Base-by-base conservation (phyloP, 30 jellyfish, hydroid and myxozoan genomes). In the Turritopsis rubra region DNA sequence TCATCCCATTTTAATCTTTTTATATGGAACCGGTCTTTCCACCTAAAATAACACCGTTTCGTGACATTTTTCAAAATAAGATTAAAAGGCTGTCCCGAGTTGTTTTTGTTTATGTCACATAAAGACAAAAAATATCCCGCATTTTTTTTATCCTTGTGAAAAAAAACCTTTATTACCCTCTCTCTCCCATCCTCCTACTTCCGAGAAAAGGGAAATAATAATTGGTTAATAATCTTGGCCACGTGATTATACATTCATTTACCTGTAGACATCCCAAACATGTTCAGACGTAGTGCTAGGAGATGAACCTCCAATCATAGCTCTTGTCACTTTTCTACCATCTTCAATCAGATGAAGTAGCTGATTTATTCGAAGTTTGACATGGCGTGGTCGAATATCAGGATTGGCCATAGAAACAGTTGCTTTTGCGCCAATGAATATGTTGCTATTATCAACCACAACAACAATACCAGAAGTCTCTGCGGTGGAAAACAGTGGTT, bases 221-320 rank as follows among this genome's bases (percentile, higher is more conserved):
- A 3, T 13, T 5, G 9, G 60, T 41, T 41, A 13, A 5, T 41
- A 3, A 41, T 41, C 13, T 41, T 41, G 5, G 60, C 5, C 13
- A 41, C 60, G 60, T 41, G 5, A 13, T 41, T 41, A 13, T 41
- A 41, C 5, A 41, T 41, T 41, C 66, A 54, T 87, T 17, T 83
- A 87, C 97, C 96, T 91, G 89, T 91, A 91, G 21, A 87, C 87
- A 83, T 91, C 97, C 97, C 97, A 91, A 66, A 91, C 96, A 27
- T 74, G 92, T 24, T 83, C 94, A 72, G 81, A 83, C 1, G 94
- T 95, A 0, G 96, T 95, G 0, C 23, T 0, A 20, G 97, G 97
- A 0, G 97, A 91, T 66, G 97, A 91, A 1, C 95, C 95, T 26
- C 96, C 92, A 0, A 93, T 95, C 52, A 81, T 83, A 68, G 88